Percentiles rank a stretch among this genome's conserved stretches.
phyloP scores from a whole-genome alignment of 2,113 vertebrate species.

The Calidris pugnax region DNA sequence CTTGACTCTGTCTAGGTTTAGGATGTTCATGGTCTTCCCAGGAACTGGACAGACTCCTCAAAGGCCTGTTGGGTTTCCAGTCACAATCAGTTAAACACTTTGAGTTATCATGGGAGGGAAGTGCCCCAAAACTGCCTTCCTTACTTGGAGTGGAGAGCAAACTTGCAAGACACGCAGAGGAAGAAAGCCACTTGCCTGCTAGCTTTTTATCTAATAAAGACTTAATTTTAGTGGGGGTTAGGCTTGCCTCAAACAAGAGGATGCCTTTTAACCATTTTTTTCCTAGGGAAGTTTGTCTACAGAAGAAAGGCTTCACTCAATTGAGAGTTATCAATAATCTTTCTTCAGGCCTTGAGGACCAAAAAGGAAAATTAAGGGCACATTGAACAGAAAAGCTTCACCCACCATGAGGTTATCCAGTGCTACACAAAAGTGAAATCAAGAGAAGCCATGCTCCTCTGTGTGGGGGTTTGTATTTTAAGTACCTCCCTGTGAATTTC shows the following conservation, averaged over 20 bases:
- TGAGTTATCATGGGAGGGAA: not conserved
- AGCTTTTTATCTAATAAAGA: not conserved
- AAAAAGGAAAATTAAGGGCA: not conserved
- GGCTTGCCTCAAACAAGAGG: not conserved
- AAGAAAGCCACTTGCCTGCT: not conserved
- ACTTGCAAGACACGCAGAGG: not conserved
- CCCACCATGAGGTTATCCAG: rapidly evolving
- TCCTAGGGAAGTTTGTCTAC: not conserved
- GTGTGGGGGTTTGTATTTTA: not conserved
- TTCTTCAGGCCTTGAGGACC: not conserved
- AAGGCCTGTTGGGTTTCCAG: not conserved
- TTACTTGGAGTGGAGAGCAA: not conserved
- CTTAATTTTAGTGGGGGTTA: not conserved
- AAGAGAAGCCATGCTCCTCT: not conserved
- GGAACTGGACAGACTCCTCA: not conserved
- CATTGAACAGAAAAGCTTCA: not conserved
- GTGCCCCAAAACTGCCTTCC: not conserved
- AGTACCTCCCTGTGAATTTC: not conserved
- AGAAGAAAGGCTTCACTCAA: not conserved
- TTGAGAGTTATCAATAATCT: not conserved
- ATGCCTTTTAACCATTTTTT: not conserved
- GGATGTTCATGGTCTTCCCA: not conserved
- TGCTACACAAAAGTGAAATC: not conserved
- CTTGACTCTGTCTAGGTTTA: not conserved
- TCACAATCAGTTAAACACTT: not conserved